phyloP scores from a whole-genome alignment of 1,140 invertebrate genomes.

The Harpegnathos saltator region DNA sequence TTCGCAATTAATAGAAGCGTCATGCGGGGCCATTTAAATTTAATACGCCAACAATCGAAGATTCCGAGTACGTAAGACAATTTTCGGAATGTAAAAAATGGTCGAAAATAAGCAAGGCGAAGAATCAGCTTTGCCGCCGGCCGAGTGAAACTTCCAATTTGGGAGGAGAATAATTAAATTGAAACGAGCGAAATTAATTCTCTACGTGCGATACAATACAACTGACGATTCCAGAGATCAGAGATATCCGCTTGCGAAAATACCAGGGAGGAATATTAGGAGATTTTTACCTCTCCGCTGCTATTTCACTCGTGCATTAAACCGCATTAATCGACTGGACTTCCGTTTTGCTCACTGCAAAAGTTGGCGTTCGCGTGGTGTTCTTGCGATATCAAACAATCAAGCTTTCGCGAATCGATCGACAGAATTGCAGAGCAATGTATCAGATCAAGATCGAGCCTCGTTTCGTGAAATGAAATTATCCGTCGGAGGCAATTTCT shows the following conservation, averaged over 20 bases:
- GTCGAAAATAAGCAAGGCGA: not conserved
- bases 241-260: not conserved
- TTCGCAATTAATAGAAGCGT: constrained; percentile 2
- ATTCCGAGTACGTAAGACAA: not conserved
- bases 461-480: not conserved
- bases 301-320: constrained; percentile 34
- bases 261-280: not conserved
- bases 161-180: constrained; percentile 7
- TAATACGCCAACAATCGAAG: not conserved
- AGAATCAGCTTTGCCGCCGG: not conserved
- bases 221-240: not conserved
- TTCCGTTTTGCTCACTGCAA: constrained; percentile 29
- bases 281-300: constrained; percentile 3
- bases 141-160: not conserved
- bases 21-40: constrained; percentile 5
- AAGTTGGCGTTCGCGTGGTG: constrained; percentile 28
- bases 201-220: not conserved
- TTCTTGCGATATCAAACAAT: constrained; percentile 37
- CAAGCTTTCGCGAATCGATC: constrained; percentile 28
- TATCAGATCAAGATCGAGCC: constrained; percentile 40
- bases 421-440: constrained; percentile 30
- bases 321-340: constrained; percentile 2
- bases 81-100: not conserved
- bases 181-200: not conserved
- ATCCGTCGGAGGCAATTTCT: not conserved